Percentiles rank a stretch among this genome's conserved stretches.
These are phyloP conservation scores for Chrysochloris asiatica DNA, from an alignment of 2,113 vertebrate species.

Conservation along the genomic window DNA sequence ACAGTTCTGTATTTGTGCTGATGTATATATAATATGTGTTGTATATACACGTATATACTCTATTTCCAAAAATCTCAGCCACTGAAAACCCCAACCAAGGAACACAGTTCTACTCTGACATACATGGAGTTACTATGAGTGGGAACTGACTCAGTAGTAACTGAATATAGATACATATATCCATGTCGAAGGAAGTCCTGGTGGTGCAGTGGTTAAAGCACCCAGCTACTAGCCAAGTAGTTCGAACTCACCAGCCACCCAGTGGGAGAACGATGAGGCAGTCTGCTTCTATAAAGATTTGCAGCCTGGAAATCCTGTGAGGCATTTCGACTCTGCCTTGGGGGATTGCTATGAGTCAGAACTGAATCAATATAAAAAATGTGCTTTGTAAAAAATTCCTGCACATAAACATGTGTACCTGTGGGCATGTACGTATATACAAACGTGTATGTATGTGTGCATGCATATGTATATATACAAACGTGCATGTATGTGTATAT, in stretches of 20 bases:
- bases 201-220: not conserved
- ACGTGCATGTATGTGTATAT: too few species aligned
- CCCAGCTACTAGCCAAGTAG: not conserved
- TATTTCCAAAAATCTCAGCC: too few species aligned
- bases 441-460: rapidly evolving
- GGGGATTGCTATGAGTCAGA: not conserved
- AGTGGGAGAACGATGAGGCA: not conserved
- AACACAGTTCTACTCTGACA: too few species aligned
- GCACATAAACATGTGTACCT: not conserved
- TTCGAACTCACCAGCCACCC: not conserved
- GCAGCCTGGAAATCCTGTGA: not conserved
- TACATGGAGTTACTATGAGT: too few species aligned
- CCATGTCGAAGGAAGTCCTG: not conserved
- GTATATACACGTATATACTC: too few species aligned
- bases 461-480: too few species aligned
- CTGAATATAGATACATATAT: too few species aligned
- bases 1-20: too few species aligned
- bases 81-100: too few species aligned
- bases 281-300: not conserved
- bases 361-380: not conserved
- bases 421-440: not conserved
- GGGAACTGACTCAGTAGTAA: too few species aligned
- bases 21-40: too few species aligned
- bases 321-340: not conserved
- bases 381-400: too few species aligned